These are phyloP conservation scores for Drosophila insularis DNA, from an alignment of 1,140 invertebrate species.

Conservation along the genomic window DNA sequence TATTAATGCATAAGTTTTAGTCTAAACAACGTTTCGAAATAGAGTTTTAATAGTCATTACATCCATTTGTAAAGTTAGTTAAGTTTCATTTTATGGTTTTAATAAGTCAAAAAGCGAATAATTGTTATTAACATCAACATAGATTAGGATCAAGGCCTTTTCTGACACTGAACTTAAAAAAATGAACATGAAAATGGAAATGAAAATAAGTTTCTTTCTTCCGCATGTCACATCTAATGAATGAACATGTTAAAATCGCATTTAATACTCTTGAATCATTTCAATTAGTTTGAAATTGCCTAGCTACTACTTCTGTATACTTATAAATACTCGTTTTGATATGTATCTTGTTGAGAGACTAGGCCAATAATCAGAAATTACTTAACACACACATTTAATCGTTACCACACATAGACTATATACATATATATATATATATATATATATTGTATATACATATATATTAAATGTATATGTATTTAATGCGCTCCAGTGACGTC, in stretches of 20 bases:
- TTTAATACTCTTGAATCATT: conserved; percentile 24
- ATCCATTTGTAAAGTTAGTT: not conserved
- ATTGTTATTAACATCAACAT: not conserved
- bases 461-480: not conserved
- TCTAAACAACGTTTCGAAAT: not conserved
- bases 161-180: not conserved
- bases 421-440: too few species aligned
- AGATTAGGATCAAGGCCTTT: conserved; percentile 31
- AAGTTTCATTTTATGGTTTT: not conserved
- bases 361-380: conserved; percentile 66
- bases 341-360: conserved; percentile 28
- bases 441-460: too few species aligned
- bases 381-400: conserved; percentile 70
- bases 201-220: conserved; percentile 19
- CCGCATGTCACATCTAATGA: conserved; percentile 27
- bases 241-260: conserved; percentile 34
- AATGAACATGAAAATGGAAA: not conserved
- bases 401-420: conserved; percentile 54
- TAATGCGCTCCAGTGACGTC: conserved; percentile 70
- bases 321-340: not conserved
- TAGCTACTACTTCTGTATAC: not conserved
- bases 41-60: not conserved
- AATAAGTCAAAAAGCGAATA: not conserved
- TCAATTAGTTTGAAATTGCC: conserved; percentile 30
- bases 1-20: not conserved